Percentiles rank a stretch among this genome's conserved stretches.
Evolutionary conservation across 2,113 vertebrate species (phyloP).

Genomic region (Cyrtonyx montezumae): DNA sequence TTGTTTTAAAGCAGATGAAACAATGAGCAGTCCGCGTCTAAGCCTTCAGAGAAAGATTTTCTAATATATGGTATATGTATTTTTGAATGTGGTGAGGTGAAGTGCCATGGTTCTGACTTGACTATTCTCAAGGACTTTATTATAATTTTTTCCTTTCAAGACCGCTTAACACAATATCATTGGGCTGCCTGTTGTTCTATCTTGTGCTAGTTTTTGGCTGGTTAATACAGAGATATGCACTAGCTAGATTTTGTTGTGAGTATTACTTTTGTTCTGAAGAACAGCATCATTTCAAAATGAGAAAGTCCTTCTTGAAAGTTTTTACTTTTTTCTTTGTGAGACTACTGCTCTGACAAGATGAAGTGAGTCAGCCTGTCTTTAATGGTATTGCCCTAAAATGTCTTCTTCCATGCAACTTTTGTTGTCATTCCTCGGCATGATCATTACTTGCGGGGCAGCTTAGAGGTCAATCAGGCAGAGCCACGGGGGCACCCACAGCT

Average conservation of each 20-base stretch:
- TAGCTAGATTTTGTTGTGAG: background rate
- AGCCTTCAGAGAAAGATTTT: background rate
- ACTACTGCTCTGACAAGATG: constrained; percentile 30
- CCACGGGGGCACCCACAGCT: background rate
- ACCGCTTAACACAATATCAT: background rate
- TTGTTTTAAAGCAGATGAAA: background rate
- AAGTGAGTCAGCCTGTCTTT: constrained; percentile 41
- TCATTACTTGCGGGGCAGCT: constrained; percentile 48
- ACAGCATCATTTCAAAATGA: background rate
- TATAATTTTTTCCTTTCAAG: background rate
- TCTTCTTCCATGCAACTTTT: constrained; percentile 38
- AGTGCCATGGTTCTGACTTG: background rate
- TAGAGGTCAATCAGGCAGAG: constrained; percentile 57
- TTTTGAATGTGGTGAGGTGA: background rate
- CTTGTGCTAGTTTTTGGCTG: background rate
- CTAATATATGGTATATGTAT: background rate
- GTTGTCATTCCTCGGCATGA: constrained; percentile 58
- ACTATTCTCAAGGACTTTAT: background rate
- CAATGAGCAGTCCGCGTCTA: background rate
- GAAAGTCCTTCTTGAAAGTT: background rate
- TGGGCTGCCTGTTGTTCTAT: background rate
- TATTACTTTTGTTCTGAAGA: constrained; percentile 13
- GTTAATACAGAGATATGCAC: background rate
- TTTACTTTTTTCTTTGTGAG: constrained; percentile 6
- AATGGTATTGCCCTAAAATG: constrained; percentile 46